These are phyloP conservation scores for Heteractis magnifica DNA, from an alignment of 92 coral and sea anemone genomes.

Conservation along the genomic window DNA sequence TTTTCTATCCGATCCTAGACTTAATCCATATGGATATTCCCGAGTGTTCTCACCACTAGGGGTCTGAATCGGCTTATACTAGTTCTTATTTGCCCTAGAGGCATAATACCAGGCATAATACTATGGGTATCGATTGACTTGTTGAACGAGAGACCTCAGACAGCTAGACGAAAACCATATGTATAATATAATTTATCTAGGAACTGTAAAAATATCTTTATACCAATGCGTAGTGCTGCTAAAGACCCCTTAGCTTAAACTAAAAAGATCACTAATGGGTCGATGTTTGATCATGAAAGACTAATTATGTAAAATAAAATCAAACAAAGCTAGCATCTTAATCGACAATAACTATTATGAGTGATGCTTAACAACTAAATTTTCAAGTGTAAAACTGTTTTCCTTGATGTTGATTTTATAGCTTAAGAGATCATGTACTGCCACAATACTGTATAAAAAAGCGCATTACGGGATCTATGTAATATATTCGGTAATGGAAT, in stretches of 20 bases:
- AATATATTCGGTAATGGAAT: not conserved
- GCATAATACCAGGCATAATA: constrained; percentile 7
- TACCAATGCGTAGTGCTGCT: too few relatives aligned
- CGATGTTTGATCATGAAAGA: not conserved
- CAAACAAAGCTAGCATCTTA: not conserved
- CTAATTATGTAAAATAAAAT: not conserved
- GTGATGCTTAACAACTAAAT: too few relatives aligned
- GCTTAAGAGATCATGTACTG: not conserved
- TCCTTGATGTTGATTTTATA: not conserved
- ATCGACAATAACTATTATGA: too few relatives aligned
- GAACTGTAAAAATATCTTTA: too few relatives aligned
- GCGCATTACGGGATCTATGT: not conserved
- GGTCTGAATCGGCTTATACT: constrained; percentile 8
- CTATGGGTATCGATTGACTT: not conserved
- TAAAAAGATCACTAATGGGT: too few relatives aligned
- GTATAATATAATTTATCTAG: not conserved
- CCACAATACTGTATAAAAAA: not conserved
- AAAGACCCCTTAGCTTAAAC: not conserved
- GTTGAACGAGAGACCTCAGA: constrained; percentile 1
- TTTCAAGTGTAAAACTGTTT: too few relatives aligned
- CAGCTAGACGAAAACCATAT: not conserved
- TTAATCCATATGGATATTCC: not conserved
- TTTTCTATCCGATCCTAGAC: not conserved
- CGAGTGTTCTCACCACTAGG: not conserved
- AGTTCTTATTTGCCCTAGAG: not conserved